Evolutionary conservation across 1,140 invertebrate species (phyloP), one percentile per base, ranked within the genome.

Genomic region (Musca domestica): DNA sequence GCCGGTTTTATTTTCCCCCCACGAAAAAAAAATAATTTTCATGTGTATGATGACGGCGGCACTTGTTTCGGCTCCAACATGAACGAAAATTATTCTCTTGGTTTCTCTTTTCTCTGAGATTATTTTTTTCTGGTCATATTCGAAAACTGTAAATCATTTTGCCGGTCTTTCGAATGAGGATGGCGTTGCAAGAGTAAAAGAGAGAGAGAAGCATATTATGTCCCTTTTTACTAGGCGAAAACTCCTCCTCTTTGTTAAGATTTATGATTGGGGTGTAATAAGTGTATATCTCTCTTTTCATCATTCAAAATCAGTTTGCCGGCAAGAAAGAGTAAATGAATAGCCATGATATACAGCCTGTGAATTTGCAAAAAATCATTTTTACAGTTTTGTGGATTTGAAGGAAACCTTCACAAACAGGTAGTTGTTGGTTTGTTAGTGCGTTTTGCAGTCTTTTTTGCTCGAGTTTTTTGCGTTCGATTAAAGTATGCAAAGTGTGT

Each of bases 101-200:
- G 51, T 54, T 54, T 14, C 19, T 56, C 52, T 27, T 2, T 56
- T 56, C 15, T 5, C n/a, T 34, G 19, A 34, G 22, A 58, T n/a
- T n/a, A 20, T 30, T 2, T n/a, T 61, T 7, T 30, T 61, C n/a
- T n/a, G n/a, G n/a, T n/a, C 19, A 64, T 22, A 70, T 78, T 78
- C 76, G 76, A 78, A 78, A 74, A 78, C 66, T 71, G 71, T 76
- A 75, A 78, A 75, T 76, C 76, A 77, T 74, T 70, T 34, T 49
- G 17, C 48, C 49, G 41, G 27, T 2, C 4, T 14, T 58, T 41
- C 49, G 10, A 5, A 17, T 15, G 34, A 10, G n/a, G 10, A 58
- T 41, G 23, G 48, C 12, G 1, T 69, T 66, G 25, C 65, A 30
- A 67, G 72, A 25, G 47, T 17, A 47, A 68, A 20, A 20, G 58